Evolutionary conservation across 2,888 invertebrate species (phyloP).

Genomic region (Drosophila falleni): DNA sequence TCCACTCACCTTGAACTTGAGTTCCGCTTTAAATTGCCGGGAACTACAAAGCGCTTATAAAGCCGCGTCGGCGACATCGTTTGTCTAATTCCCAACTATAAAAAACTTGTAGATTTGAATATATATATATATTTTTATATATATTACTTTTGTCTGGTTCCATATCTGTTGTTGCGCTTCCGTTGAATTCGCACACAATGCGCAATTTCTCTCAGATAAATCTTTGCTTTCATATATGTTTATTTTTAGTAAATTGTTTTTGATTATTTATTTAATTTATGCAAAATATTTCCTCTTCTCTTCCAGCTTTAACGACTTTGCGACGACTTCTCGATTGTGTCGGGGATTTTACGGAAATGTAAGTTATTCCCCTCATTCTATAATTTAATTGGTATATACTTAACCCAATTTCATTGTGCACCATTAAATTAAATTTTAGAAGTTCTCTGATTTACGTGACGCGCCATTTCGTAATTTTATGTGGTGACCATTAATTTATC

Average conservation of each 20-base stretch:
- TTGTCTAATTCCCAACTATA: constrained; percentile 47
- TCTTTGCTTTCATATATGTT: constrained; percentile 22
- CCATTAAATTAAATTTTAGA: constrained; percentile 38
- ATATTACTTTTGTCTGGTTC: constrained; percentile 34
- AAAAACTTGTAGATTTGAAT: constrained; percentile 11
- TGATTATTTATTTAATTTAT: constrained; percentile 51
- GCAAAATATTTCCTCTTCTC: constrained; percentile 31
- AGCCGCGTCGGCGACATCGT: constrained; percentile 33
- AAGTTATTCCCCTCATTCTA: constrained; percentile 35
- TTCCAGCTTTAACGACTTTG: constrained; percentile 41
- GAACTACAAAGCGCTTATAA: constrained; percentile 28
- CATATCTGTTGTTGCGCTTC: constrained; percentile 48
- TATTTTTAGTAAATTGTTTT: constrained; percentile 48
- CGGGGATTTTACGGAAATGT: constrained; percentile 48
- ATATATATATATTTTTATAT: constrained; percentile 10
- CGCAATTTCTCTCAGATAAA: constrained; percentile 72
- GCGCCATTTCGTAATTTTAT: constrained; percentile 46
- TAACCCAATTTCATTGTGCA: constrained; percentile 56
- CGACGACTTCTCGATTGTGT: constrained; percentile 29
- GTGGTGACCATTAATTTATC: constrained; percentile 42
- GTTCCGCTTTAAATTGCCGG: constrained; percentile 42
- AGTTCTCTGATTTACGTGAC: constrained; percentile 40
- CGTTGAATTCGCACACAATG: constrained; percentile 60
- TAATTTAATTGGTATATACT: constrained; percentile 27
- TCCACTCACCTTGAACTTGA: constrained; percentile 75